Conservation (phyloP, 2,113 vertebrate species). For the Dascyllus trimaculatus region DNA sequence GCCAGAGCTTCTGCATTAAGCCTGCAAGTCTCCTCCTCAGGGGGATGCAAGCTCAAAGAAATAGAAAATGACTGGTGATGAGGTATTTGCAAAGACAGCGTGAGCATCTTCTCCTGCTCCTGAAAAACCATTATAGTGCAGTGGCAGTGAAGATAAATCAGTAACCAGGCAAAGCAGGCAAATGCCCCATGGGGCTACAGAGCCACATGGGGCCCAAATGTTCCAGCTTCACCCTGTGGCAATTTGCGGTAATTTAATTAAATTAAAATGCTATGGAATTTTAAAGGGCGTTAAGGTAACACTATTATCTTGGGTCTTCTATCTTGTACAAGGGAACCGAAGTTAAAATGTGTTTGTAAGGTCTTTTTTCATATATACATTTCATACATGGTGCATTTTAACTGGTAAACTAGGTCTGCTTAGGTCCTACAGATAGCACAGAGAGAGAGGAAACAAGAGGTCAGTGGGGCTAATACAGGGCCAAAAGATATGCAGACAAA, state of each 20-base stretch:
- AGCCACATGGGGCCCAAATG: slow-evolving; percentile 9
- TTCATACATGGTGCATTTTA: neutral
- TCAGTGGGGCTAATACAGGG: no score
- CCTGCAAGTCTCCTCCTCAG: neutral
- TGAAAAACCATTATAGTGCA: neutral
- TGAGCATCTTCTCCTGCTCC: neutral
- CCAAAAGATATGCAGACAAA: no score
- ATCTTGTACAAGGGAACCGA: neutral
- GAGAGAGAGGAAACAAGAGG: no score
- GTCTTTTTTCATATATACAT: neutral
- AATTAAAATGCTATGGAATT: slow-evolving; percentile 14
- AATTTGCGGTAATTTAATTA: slow-evolving; percentile 57
- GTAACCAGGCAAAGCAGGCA: neutral
- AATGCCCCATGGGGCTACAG: slow-evolving; percentile 7
- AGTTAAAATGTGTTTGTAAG: neutral
- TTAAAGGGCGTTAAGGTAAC: neutral
- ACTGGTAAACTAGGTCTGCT: neutral
- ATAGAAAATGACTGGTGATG: neutral
- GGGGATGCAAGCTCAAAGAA: neutral
- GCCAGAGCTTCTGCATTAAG: neutral
- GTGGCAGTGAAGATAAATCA: slow-evolving; percentile 12
- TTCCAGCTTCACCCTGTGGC: slow-evolving; percentile 1
- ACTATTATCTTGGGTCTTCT: neutral
- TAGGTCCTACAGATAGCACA: no score
- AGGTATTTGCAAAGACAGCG: neutral